Evolutionary conservation across 2,797 vertebrate genomes (phyloP), one percentile per base, ranked within the genome.

Genomic region (Neosalanx taihuensis): DNA sequence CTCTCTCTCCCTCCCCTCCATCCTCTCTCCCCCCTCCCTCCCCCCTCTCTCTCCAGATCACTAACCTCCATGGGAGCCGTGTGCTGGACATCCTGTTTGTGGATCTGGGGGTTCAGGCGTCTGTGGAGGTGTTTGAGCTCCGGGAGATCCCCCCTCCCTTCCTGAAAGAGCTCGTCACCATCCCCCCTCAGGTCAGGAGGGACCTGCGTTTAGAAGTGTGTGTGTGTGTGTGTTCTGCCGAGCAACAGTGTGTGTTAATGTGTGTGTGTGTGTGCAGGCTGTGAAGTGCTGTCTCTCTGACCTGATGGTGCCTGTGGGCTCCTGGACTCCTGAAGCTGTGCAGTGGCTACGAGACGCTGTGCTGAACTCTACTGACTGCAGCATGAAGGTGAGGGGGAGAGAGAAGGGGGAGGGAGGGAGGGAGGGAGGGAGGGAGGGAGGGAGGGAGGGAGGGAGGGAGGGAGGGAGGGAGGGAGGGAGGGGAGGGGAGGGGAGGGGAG

Each of bases 281-380:
- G 84, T 95, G 66, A 97, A 94, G 83, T 98, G 96, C 87, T 96
- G 94, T 78, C 89, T 98, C 49, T 94, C 95, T n/a, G 95, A 97
- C 83, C 84, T 98, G 74, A 92, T 93, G 0, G 92, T 94, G 41
- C 89, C 86, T 2, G 89, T 94, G 71, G 93, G 95, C 72, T 95
- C 95, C 84, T 98, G 97, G 97, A 97, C 94, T 71, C 94, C 95
- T 35, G 96, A 99, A 76, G 94, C 95, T 71, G 95, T 99, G 46
- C 93, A 97, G 79, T 96, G 96, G 95, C 91, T 99, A 51, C 92
- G 95, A 90, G 96, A 97, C 78, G 91, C 92, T 74, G 94, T 95
- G 70, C 87, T 95, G 69, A 94, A 94, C 80, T 92, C 91, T 84
- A 90, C 90, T 0, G 93, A 97, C 82, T 97, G 95, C 70, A 95